phyloP scores from a whole-genome alignment of 1,140 invertebrate species.

The Armadillidium nasatum region DNA sequence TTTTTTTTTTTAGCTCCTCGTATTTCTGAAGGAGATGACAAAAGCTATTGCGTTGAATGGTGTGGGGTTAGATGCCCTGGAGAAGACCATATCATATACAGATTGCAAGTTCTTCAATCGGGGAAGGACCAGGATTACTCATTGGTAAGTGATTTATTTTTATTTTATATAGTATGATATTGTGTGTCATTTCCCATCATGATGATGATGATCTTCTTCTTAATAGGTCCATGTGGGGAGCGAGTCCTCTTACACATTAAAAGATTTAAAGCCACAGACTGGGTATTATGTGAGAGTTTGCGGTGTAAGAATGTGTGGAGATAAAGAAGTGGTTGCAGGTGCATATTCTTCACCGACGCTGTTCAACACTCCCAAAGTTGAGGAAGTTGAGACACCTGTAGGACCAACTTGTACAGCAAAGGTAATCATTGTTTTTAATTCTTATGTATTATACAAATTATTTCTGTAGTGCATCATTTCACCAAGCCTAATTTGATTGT shows the following conservation, averaged over 20 bases:
- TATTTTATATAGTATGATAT: too few relatives aligned
- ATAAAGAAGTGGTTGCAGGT: slow-evolving; percentile 57
- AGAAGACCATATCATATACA: slow-evolving; percentile 61
- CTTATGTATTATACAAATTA: background rate
- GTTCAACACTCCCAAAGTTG: slow-evolving; percentile 53
- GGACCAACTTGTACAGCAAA: background rate
- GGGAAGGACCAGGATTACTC: slow-evolving; percentile 59
- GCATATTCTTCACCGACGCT: slow-evolving; percentile 60
- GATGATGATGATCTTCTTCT: slow-evolving; percentile 13
- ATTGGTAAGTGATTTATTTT: slow-evolving; percentile 52
- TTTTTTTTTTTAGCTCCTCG: slow-evolving; percentile 46
- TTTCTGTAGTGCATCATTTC: too few relatives aligned
- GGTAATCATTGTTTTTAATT: background rate
- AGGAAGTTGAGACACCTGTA: slow-evolving; percentile 13
- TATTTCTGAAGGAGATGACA: slow-evolving; percentile 48
- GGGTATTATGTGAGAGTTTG: slow-evolving; percentile 70
- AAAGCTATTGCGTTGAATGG: slow-evolving; percentile 52
- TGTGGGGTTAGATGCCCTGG: slow-evolving; percentile 51
- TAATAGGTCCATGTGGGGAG: slow-evolving; percentile 65
- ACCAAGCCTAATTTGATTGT: too few relatives aligned
- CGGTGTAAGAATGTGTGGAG: slow-evolving; percentile 59
- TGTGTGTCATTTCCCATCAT: too few relatives aligned
- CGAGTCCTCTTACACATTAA: slow-evolving; percentile 61
- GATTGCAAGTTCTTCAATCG: slow-evolving; percentile 60
- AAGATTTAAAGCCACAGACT: slow-evolving; percentile 62